Conservation (phyloP, 2,888 invertebrate species). For the Pseudanteris insignis region DNA sequence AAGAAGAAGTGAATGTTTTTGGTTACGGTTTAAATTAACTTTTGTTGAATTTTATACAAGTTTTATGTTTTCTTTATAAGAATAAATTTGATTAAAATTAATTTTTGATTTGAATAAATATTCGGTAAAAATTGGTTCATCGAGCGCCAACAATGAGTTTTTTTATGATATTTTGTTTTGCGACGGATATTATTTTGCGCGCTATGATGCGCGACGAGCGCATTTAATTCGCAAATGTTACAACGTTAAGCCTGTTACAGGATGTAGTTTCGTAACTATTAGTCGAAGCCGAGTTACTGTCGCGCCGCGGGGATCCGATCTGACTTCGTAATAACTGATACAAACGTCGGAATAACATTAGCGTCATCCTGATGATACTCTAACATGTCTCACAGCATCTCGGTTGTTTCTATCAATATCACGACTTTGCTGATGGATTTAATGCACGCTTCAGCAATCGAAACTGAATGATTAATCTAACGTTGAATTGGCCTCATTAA, state of each 20-base stretch:
- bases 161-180: slow-evolving; percentile 35
- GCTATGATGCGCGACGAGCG: slow-evolving; percentile 39
- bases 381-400: slow-evolving; percentile 18
- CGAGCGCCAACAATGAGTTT: slow-evolving; percentile 17
- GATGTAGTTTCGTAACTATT: slow-evolving; percentile 44
- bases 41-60: no score
- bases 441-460: slow-evolving; percentile 5
- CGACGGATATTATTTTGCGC: slow-evolving; percentile 42
- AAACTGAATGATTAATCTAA: slow-evolving; percentile 20
- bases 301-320: slow-evolving; percentile 27
- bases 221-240: slow-evolving; percentile 41
- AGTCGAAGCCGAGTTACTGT: slow-evolving; percentile 30
- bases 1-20: no score
- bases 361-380: slow-evolving; percentile 12
- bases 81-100: slow-evolving; percentile 1
- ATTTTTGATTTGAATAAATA: slow-evolving; percentile 4
- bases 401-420: slow-evolving; percentile 23
- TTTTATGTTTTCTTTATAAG: not conserved
- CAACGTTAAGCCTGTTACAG: slow-evolving; percentile 34
- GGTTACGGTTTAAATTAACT: no score
- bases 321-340: slow-evolving; percentile 29
- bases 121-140: slow-evolving; percentile 19
- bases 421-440: slow-evolving; percentile 3
- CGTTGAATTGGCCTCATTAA: slow-evolving; percentile 18
- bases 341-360: slow-evolving; percentile 32